Base-by-base conservation (phyloP, 2,888 invertebrate genomes). In the Kuschelorhynchus macadamiae region DNA sequence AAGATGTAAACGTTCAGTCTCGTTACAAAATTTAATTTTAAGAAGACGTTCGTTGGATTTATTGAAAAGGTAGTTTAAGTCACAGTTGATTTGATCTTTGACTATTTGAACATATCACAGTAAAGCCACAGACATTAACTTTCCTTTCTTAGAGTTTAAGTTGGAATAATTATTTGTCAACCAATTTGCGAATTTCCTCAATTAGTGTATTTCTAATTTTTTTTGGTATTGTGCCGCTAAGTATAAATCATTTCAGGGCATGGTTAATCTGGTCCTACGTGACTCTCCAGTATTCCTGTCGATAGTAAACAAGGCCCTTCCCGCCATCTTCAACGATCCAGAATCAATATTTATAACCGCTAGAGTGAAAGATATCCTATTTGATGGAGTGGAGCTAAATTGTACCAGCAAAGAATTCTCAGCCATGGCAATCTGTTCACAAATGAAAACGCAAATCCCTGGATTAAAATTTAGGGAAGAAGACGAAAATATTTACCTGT, bases 321-420 rank as follows among this genome's bases (percentile, higher is more conserved):
- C 88, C 33, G 86, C 88, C 0, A 88, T 94, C 41, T 93, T 92
- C 77, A 87, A 88, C 52, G 85, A 87, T 44, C 91, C 90, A 0
- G 76, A 85, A 16, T 86, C 87, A 1, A 79, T 90, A 0, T 92
- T 92, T 79, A 60, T 90, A 72, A 88, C 86, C 1, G 88, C 85
- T 0, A 90, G 88, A 70, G 92, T 88, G 0, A 84, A 89, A 78
- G 92, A 94, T 71, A 80, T 94, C 16, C 84, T 95, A 25, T 95
- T 94, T 80, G 87, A 89, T 33, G 95, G 95, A 0, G 75, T 92
- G 5, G 80, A 86, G 0, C 87, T 94, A 32, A 91, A 94, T 77
- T 94, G 94, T 75, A 88, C 87, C 0, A 88, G 89, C 46, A 89
- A 88, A 0, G 92, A 93, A 72, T 93, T 93, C 72, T 88, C 92